These are phyloP conservation scores for Halocaridina rubra DNA, from an alignment of 2,888 invertebrate species.

Conservation along the genomic window DNA sequence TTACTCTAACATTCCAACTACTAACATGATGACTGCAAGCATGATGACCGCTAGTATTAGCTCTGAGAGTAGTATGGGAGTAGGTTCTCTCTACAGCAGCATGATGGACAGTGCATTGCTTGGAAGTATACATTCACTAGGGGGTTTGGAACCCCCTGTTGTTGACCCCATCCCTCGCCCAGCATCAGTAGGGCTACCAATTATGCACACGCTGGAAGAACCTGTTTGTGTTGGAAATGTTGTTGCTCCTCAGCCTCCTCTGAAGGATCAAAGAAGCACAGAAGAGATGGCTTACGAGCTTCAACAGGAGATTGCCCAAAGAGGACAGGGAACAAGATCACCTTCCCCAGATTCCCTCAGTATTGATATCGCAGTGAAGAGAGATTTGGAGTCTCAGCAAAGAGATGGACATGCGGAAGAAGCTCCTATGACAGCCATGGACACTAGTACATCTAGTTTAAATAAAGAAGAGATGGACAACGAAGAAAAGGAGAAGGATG, in stretches of 20 bases:
- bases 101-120: conserved; percentile 53
- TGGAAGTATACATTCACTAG: conserved; percentile 47
- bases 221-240: not conserved
- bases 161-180: conserved; percentile 47
- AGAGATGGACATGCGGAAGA: not conserved
- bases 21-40: conserved; percentile 57
- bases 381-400: not conserved
- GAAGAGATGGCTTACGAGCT: conserved; percentile 29
- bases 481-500: conserved; percentile 60
- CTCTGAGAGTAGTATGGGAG: conserved; percentile 54
- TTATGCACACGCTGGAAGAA: conserved; percentile 30
- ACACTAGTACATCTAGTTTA: conserved; percentile 21
- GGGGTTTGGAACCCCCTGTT: conserved; percentile 14
- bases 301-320: conserved; percentile 29
- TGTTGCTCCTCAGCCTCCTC: not conserved
- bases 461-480: conserved; percentile 57
- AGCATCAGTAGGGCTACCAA: conserved; percentile 44
- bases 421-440: not conserved
- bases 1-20: conserved; percentile 58
- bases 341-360: conserved; percentile 59
- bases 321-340: conserved; percentile 19
- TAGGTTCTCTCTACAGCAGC: conserved; percentile 51
- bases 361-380: conserved; percentile 32
- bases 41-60: conserved; percentile 58
- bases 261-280: conserved; percentile 20